phyloP scores from a whole-genome alignment of 2,888 invertebrate genomes.

The Drosophila stalkeri region DNA sequence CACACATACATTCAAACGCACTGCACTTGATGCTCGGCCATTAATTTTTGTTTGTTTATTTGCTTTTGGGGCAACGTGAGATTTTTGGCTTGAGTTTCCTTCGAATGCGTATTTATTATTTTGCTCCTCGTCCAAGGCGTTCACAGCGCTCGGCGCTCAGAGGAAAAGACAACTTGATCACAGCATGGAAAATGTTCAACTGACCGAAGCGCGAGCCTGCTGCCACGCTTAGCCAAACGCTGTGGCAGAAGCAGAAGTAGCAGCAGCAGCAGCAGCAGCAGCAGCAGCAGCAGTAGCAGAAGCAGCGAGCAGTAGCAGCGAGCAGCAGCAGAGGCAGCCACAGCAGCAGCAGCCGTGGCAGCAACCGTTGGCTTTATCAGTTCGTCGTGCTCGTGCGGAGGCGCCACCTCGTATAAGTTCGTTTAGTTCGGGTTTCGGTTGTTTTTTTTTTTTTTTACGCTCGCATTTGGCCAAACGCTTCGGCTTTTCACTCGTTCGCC shows the following conservation, averaged over 20 bases:
- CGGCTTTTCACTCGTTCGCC: conserved; percentile 42
- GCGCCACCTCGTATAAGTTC: conserved; percentile 13
- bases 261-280: conserved; percentile 9
- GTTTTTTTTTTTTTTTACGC: background rate
- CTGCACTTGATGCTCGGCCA: conserved; percentile 66
- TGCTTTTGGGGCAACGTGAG: conserved; percentile 20
- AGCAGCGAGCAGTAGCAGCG: conserved; percentile 13
- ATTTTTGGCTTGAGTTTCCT: conserved; percentile 37
- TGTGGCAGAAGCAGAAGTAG: conserved; percentile 26
- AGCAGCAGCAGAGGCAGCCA: conserved; percentile 19
- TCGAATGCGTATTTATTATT: conserved; percentile 51
- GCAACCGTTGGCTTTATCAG: conserved; percentile 71
- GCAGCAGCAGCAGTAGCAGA: conserved; percentile 26
- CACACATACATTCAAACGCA: conserved; percentile 46
- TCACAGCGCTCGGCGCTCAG: conserved; percentile 78
- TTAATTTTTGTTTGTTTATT: conserved; percentile 40
- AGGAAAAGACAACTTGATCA: conserved; percentile 80
- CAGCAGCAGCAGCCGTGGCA: background rate
- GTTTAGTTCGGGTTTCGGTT: conserved; percentile 9
- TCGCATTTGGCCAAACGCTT: conserved; percentile 11
- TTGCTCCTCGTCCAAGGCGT: conserved; percentile 76
- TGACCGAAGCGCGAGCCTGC: conserved; percentile 72
- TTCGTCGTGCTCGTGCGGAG: conserved; percentile 55
- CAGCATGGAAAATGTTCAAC: conserved; percentile 80
- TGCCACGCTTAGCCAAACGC: conserved; percentile 66